phyloP scores from a whole-genome alignment of 2,113 vertebrate species.

The Dissostichus mawsoni region DNA sequence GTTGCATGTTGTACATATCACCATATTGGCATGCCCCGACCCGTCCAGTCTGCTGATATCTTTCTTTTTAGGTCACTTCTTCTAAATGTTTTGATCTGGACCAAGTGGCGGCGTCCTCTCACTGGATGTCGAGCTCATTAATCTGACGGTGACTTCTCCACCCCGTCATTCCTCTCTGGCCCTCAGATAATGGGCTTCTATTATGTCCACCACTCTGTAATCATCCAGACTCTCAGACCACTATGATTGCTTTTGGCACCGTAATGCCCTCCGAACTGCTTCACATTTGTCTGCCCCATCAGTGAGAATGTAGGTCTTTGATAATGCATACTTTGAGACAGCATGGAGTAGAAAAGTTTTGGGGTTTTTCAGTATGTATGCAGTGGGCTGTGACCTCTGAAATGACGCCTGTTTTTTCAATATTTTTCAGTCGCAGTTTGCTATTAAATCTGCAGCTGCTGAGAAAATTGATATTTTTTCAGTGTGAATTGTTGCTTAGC shows the following conservation, averaged over 20 bases:
- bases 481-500: not conserved
- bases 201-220: conserved; percentile 41
- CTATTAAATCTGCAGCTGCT: not conserved
- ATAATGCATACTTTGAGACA: conserved; percentile 33
- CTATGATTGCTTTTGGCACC: conserved; percentile 14
- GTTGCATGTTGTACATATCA: no score
- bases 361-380: conserved; percentile 18
- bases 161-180: conserved; percentile 51
- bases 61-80: conserved; percentile 26
- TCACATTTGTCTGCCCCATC: conserved; percentile 35
- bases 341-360: conserved; percentile 22
- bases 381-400: conserved; percentile 3
- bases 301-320: conserved; percentile 39
- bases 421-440: not conserved
- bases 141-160: conserved; percentile 54
- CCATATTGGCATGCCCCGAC: not conserved
- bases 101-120: conserved; percentile 14
- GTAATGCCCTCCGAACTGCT: conserved; percentile 32
- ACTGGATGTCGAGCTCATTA: conserved; percentile 54
- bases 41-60: conserved; percentile 4
- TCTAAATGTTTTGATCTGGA: conserved; percentile 41
- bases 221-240: conserved; percentile 38
- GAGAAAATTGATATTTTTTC: not conserved
- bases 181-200: conserved; percentile 54
- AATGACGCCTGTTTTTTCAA: not conserved